Evolutionary conservation across 2,113 vertebrate genomes (phyloP).

Genomic region (Aspiorhynchus laticeps): DNA sequence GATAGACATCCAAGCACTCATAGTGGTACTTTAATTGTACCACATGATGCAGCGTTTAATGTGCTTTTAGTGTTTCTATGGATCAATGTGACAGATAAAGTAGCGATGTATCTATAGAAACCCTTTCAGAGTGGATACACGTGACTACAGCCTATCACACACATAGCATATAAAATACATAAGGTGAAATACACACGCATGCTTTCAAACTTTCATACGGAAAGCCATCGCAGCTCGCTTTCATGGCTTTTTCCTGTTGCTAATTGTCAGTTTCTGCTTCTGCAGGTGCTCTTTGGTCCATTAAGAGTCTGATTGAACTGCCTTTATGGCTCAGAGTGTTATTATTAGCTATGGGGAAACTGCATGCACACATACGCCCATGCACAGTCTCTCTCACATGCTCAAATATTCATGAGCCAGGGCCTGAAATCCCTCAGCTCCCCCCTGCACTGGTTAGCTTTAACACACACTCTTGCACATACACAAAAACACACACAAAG

Average conservation of each 20-base stretch:
- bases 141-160: not conserved
- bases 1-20: not conserved
- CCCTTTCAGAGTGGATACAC: not conserved
- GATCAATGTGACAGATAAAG: conserved; percentile 18
- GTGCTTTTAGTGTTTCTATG: conserved; percentile 29
- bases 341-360: conserved; percentile 61
- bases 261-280: conserved; percentile 13
- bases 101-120: conserved; percentile 27
- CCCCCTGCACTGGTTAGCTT: conserved; percentile 41
- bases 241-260: not conserved
- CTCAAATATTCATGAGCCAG: conserved; percentile 76
- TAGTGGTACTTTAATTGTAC: not conserved
- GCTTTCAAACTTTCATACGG: not conserved
- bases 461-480: conserved; percentile 19
- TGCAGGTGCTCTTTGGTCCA: conserved; percentile 26
- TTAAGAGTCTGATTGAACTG: not conserved
- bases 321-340: conserved; percentile 56
- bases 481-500: conserved; percentile 17
- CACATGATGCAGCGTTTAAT: not conserved
- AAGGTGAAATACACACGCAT: not conserved
- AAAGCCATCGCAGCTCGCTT: not conserved
- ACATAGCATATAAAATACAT: not conserved
- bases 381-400: conserved; percentile 31
- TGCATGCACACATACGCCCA: conserved; percentile 8
- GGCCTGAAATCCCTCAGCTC: conserved; percentile 60